These are phyloP conservation scores for Dione vanillae DNA, from an alignment of 2,888 invertebrate genomes.

Conservation along the genomic window DNA sequence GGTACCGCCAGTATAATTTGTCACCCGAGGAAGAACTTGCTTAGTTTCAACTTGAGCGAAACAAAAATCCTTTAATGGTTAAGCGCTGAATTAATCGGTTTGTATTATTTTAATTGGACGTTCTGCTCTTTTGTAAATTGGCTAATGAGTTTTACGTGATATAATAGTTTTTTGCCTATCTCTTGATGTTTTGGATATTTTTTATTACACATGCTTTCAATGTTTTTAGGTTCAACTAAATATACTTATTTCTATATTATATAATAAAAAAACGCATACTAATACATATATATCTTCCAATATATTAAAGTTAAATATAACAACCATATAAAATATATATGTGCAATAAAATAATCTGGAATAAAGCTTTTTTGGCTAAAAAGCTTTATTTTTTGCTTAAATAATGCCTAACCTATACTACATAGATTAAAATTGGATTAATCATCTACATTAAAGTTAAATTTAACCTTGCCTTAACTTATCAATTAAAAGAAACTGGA, in stretches of 20 bases:
- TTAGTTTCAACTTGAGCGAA: constrained; percentile 57
- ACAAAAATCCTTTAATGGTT: constrained; percentile 73
- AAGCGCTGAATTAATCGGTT: constrained; percentile 73
- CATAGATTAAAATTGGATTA: background rate
- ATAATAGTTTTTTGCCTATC: background rate
- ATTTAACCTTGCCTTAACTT: constrained; percentile 39
- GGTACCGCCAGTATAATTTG: constrained; percentile 74
- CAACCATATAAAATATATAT: background rate
- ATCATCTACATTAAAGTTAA: background rate
- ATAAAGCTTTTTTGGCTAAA: background rate
- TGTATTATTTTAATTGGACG: constrained; percentile 68
- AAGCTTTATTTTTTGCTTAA: background rate
- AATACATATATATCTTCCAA: too few species aligned
- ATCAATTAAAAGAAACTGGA: constrained; percentile 60
- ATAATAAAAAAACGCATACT: too few species aligned
- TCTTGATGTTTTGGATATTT: background rate
- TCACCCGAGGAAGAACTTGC: constrained; percentile 57
- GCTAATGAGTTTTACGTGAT: constrained; percentile 55
- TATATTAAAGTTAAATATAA: too few species aligned
- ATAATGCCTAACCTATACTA: background rate
- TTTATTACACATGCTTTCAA: too few species aligned
- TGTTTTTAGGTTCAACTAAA: too few species aligned
- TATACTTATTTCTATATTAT: too few species aligned
- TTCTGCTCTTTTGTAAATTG: constrained; percentile 51
- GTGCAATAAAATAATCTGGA: background rate